These are phyloP conservation scores for Pediacus dermestoides DNA, from an alignment of 2,888 invertebrate species.

Conservation along the genomic window DNA sequence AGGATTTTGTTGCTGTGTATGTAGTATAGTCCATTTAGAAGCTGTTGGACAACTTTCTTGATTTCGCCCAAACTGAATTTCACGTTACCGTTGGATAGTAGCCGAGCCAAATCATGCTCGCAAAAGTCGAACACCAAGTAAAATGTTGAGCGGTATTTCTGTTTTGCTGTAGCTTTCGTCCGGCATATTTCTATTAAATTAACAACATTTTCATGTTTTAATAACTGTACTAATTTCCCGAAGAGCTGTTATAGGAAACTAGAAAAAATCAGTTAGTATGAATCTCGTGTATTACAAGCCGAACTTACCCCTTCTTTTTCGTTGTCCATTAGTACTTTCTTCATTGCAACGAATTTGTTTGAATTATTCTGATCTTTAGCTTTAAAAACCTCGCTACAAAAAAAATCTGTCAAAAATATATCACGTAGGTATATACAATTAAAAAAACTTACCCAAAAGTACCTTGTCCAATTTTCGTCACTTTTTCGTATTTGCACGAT, in stretches of 20 bases:
- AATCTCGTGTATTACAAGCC: background rate
- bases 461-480: constrained; percentile 98
- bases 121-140: constrained; percentile 98
- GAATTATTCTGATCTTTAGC: constrained; percentile 84
- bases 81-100: constrained; percentile 90
- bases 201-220: constrained; percentile 97
- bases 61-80: constrained; percentile 96
- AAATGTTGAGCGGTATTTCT: constrained; percentile 81
- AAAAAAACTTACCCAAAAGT: constrained; percentile 92
- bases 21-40: constrained; percentile 87
- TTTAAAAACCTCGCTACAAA: constrained; percentile 90
- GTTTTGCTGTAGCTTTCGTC: constrained; percentile 73
- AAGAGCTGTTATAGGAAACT: constrained; percentile 97
- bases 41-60: constrained; percentile 87
- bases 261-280: constrained; percentile 42
- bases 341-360: constrained; percentile 93
- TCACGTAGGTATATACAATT: too few species aligned
- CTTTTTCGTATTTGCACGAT: constrained; percentile 90
- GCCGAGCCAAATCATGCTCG: constrained; percentile 95
- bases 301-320: constrained; percentile 91
- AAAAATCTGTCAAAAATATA: too few species aligned
- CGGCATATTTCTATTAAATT: constrained; percentile 96
- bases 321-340: constrained; percentile 99
- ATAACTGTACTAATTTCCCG: constrained; percentile 93
- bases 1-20: constrained; percentile 95